Conservation (phyloP, 2,113 vertebrate genomes). For the Rhombomys opimus region DNA sequence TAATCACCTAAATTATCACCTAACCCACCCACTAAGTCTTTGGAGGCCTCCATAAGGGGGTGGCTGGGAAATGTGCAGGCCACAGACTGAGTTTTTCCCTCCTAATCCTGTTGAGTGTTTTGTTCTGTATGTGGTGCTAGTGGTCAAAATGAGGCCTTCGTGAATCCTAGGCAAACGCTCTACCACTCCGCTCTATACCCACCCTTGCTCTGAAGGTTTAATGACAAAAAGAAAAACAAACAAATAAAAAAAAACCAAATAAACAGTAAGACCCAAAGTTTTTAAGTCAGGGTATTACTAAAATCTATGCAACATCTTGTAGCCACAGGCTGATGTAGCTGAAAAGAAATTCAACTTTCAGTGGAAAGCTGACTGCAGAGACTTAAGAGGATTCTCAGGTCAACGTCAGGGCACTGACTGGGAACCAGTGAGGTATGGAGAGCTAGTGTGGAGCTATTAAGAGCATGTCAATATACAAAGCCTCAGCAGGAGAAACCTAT, state of each 20-base stretch:
- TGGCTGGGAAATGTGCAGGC: neutral
- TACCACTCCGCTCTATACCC: neutral
- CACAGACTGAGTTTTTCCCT: neutral
- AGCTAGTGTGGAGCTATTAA: neutral
- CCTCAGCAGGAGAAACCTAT: neutral
- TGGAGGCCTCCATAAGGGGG: neutral
- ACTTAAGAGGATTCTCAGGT: conserved; percentile 4
- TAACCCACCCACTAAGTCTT: neutral
- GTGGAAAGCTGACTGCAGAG: neutral
- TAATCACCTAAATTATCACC: neutral
- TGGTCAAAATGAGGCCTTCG: neutral
- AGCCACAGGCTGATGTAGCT: neutral
- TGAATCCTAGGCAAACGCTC: neutral
- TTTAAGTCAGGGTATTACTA: neutral
- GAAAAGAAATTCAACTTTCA: neutral
- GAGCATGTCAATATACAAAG: neutral
- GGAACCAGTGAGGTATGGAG: neutral
- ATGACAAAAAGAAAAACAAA: neutral
- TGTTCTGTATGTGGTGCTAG: neutral
- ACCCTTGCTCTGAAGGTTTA: neutral
- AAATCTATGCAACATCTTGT: neutral
- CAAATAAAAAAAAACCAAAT: no score
- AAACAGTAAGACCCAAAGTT: neutral
- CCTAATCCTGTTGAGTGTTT: neutral
- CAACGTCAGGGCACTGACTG: neutral